Percentiles rank a stretch among this genome's conserved stretches.
Evolutionary conservation across 1,140 invertebrate genomes (phyloP).

Genomic region (Magallana angulata): DNA sequence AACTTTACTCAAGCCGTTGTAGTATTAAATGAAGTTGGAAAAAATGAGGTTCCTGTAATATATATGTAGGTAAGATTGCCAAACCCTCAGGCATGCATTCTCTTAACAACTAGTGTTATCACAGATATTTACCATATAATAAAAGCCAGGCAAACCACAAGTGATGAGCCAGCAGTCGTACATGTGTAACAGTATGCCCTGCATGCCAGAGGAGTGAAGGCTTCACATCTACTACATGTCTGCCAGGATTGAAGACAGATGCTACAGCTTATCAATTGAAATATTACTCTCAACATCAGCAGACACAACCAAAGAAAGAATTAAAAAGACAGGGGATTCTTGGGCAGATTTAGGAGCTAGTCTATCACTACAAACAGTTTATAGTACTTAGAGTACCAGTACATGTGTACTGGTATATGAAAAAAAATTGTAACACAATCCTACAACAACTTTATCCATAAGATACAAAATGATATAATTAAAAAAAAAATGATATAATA

Average conservation of each 20-base stretch:
- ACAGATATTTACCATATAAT: not conserved
- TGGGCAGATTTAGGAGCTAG: too few species aligned
- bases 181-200: constrained; percentile 3
- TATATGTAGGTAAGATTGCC: not conserved
- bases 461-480: too few species aligned
- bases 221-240: not conserved
- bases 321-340: too few species aligned
- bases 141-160: not conserved
- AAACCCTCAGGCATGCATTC: not conserved
- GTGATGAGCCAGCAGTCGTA: not conserved
- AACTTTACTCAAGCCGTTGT: too few species aligned
- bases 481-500: too few species aligned
- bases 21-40: too few species aligned
- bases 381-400: too few species aligned
- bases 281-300: constrained; percentile 12
- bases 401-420: too few species aligned
- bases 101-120: not conserved
- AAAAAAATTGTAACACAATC: too few species aligned
- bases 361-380: too few species aligned
- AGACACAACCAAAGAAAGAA: not conserved
- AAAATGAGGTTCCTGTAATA: too few species aligned
- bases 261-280: constrained; percentile 18
- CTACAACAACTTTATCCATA: too few species aligned
- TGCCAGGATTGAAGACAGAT: constrained; percentile 23
- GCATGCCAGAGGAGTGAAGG: not conserved